These are phyloP conservation scores for Burhinus bistriatus DNA, from an alignment of 2,113 vertebrate genomes.

Conservation along the genomic window DNA sequence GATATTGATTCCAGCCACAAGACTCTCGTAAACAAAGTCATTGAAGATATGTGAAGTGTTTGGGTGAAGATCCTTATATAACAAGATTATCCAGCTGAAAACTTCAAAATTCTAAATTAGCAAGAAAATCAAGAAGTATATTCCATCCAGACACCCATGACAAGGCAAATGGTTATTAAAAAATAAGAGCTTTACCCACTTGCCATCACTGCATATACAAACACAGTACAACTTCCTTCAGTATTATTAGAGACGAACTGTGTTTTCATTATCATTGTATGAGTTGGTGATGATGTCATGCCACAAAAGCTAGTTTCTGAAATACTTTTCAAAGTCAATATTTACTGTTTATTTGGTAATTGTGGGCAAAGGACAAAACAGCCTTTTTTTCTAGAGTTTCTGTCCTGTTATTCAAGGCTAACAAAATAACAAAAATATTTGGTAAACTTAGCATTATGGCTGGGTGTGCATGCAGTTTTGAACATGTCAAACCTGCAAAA, in stretches of 20 bases:
- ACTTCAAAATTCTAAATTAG: not conserved
- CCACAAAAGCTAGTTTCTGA: not conserved
- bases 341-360: not conserved
- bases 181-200: not conserved
- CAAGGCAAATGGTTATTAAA: not conserved
- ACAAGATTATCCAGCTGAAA: slow-evolving; percentile 7
- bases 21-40: slow-evolving; percentile 35
- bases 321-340: not conserved
- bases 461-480: not conserved
- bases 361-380: not conserved
- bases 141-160: not conserved
- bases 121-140: not conserved
- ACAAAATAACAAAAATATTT: not conserved
- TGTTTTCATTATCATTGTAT: not conserved
- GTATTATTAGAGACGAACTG: not conserved
- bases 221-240: not conserved
- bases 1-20: slow-evolving; percentile 23
- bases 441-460: not conserved
- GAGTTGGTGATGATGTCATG: not conserved
- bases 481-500: not conserved
- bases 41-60: slow-evolving; percentile 45
- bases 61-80: not conserved
- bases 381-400: not conserved
- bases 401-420: not conserved
- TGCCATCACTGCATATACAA: not conserved